Evolutionary conservation across 2,888 invertebrate genomes (phyloP).

Genomic region (Nesidiocoris tenuis): DNA sequence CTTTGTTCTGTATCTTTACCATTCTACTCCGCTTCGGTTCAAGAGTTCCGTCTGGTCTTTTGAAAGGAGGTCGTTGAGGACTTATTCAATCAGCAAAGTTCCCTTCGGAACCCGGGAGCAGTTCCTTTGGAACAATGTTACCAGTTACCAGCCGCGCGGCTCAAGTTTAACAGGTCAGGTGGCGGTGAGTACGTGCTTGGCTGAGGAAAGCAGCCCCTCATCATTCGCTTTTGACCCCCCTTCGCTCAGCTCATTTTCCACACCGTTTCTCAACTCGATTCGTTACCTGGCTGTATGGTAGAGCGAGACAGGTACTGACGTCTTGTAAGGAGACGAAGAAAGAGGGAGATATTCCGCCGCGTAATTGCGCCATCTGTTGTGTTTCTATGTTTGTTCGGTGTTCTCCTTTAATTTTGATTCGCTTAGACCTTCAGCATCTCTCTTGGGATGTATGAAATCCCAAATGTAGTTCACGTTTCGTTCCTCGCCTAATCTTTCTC

Average conservation of each 20-base stretch:
- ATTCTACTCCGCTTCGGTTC: background rate
- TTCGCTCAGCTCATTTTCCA: background rate
- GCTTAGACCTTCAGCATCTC: too few relatives aligned
- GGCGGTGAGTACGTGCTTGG: background rate
- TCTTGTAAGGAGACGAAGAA: too few relatives aligned
- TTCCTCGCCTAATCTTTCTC: too few relatives aligned
- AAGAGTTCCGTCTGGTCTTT: background rate
- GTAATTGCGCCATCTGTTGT: too few relatives aligned
- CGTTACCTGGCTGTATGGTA: too few relatives aligned
- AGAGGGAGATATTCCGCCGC: too few relatives aligned
- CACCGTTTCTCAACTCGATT: background rate
- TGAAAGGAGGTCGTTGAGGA: slow-evolving; percentile 14
- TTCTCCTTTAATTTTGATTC: too few relatives aligned
- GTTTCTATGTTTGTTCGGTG: too few relatives aligned
- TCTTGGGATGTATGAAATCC: too few relatives aligned
- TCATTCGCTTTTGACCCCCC: background rate
- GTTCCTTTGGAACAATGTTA: slow-evolving; percentile 5
- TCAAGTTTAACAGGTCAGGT: background rate
- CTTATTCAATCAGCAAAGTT: slow-evolving; percentile 20
- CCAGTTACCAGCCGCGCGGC: background rate
- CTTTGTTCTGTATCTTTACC: too few relatives aligned
- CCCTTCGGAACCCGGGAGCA: background rate
- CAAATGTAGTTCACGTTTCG: too few relatives aligned
- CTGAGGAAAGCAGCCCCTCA: background rate
- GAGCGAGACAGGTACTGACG: too few relatives aligned